phyloP scores from a whole-genome alignment of 2,888 invertebrate species.

The Nemurella pictetii region DNA sequence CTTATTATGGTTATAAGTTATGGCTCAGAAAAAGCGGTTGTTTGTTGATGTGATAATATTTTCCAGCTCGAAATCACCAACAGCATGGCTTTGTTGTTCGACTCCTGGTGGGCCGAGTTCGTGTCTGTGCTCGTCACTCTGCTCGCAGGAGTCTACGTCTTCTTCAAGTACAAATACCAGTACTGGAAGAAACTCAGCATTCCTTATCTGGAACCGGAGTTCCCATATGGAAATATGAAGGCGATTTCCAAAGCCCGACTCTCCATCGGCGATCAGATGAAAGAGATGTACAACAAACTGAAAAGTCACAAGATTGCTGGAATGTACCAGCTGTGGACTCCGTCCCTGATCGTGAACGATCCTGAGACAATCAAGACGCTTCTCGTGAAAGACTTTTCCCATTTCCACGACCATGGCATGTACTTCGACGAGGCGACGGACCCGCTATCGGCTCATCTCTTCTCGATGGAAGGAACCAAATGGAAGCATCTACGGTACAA shows the following conservation, averaged over 20 bases:
- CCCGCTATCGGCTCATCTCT: constrained; percentile 63
- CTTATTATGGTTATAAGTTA: no score
- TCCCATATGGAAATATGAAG: constrained; percentile 66
- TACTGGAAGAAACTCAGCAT: constrained; percentile 14
- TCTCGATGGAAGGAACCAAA: constrained; percentile 59
- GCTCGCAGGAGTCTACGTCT: not conserved
- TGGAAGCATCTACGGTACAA: constrained; percentile 68
- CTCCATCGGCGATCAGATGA: constrained; percentile 64
- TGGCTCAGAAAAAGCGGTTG: no score
- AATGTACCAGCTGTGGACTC: constrained; percentile 48
- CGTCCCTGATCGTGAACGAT: constrained; percentile 64
- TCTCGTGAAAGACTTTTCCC: constrained; percentile 63
- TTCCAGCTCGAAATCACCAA: no score
- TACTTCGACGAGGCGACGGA: constrained; percentile 64
- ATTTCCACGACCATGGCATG: constrained; percentile 68
- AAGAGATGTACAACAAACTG: constrained; percentile 58
- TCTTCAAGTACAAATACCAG: not conserved
- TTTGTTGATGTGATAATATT: no score
- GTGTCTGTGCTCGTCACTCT: not conserved
- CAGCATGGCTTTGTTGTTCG: not conserved
- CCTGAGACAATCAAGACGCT: constrained; percentile 61
- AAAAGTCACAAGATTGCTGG: constrained; percentile 25
- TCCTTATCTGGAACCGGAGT: constrained; percentile 49
- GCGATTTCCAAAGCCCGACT: constrained; percentile 58
- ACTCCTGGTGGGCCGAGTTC: constrained; percentile 14